phyloP scores from a whole-genome alignment of 2,888 invertebrate species.

The Thecocarcelia acutangulata region DNA sequence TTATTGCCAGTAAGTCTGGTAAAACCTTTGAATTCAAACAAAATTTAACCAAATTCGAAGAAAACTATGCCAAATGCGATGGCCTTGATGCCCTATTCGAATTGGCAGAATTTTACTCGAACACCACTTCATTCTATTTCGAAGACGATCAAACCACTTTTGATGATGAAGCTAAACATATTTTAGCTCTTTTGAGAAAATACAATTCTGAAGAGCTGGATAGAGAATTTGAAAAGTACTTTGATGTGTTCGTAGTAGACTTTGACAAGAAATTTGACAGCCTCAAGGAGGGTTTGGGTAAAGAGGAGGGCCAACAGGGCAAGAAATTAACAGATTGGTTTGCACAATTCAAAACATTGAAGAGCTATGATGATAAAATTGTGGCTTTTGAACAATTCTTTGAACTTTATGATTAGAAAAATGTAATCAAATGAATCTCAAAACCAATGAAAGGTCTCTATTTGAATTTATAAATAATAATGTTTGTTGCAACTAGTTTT shows the following conservation, averaged over 20 bases:
- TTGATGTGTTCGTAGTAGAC: slow-evolving; percentile 48
- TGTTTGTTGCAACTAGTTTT: too few relatives aligned
- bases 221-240: slow-evolving; percentile 55
- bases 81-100: slow-evolving; percentile 53
- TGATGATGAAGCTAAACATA: slow-evolving; percentile 31
- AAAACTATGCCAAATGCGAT: slow-evolving; percentile 29
- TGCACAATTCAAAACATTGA: slow-evolving; percentile 26
- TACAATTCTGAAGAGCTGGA: slow-evolving; percentile 63
- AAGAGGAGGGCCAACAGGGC: slow-evolving; percentile 18
- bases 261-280: slow-evolving; percentile 41
- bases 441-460: too few relatives aligned
- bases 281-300: slow-evolving; percentile 16
- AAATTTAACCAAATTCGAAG: slow-evolving; percentile 60
- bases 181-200: slow-evolving; percentile 35
- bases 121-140: slow-evolving; percentile 60
- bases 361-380: slow-evolving; percentile 45
- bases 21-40: slow-evolving; percentile 32
- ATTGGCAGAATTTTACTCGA: slow-evolving; percentile 59
- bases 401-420: slow-evolving; percentile 29
- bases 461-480: too few relatives aligned
- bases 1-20: neutral
- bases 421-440: too few relatives aligned
- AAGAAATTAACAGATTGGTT: slow-evolving; percentile 34
- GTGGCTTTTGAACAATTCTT: slow-evolving; percentile 40
- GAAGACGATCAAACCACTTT: slow-evolving; percentile 16